Evolutionary conservation across 2,888 invertebrate species (phyloP), one percentile per base, ranked within the genome.

Genomic region (Oligia fasciuncula): DNA sequence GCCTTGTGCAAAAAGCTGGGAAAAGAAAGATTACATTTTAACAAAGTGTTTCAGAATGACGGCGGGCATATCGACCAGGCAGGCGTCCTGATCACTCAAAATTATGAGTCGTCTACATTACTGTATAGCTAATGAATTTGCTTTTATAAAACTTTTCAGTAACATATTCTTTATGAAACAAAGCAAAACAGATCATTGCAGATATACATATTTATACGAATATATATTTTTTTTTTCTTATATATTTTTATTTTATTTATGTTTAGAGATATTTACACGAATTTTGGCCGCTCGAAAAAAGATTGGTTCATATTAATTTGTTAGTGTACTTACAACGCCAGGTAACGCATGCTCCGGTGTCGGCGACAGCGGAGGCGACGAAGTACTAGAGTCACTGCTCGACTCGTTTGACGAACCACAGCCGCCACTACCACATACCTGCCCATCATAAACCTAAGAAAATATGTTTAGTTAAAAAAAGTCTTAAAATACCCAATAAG

Each of bases 381-480:
- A 98, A 4, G 99, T 98, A 78, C 99, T 99, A 88, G 99, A 99
- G 94, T 99, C 99, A 79, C 99, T 99, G 91, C 99, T 99, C 77
- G 99, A 99, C 93, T 99, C 99, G 76, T 97, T 97, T 8, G 97
- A 97, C 19, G 97, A 97, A 69, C 97, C 97, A 83, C 96, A 96
- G 3, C 96, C 96, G 23, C 96, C 96, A 84, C 96, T 96, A 4
- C 96, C 96, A 87, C 96, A 96, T 60, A 96, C 95, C 91, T 96
- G 96, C 2, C 96, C 96, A 83, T 97, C 96, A 83, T 95, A 97
- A 57, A 96, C 96, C 96, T 96, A 81, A 49, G 19, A 63, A 83
- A 72, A 74, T 4, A 43, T 0, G 0, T 23, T 29, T 4, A 1
- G 0, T 57, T 17, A 14, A 14, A 43, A 40, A 23, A 43, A 29